A percentile compares a stretch with the other conserved stretches of the same genome.
phyloP scores from a whole-genome alignment of 2,797 vertebrate genomes.

The Borostomias antarcticus region DNA sequence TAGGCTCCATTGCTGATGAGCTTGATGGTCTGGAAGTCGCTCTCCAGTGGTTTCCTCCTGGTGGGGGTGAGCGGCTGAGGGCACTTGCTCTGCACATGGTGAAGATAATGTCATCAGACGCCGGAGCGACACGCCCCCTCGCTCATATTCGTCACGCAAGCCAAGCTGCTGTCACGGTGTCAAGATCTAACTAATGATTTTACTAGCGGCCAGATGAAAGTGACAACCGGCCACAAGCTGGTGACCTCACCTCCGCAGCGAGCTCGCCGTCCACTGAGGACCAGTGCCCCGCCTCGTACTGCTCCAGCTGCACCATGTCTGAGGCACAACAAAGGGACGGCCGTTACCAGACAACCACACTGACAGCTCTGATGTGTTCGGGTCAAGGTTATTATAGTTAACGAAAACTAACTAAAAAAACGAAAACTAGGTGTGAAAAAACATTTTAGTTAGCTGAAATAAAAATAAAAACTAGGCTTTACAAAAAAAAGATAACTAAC shows the following conservation, averaged over 20 bases:
- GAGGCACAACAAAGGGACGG: slow-evolving; percentile 33
- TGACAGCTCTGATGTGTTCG: not conserved
- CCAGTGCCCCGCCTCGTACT: slow-evolving; percentile 77
- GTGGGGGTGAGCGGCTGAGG: slow-evolving; percentile 71
- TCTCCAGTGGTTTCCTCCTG: slow-evolving; percentile 90
- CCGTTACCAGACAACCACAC: not conserved
- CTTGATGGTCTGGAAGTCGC: slow-evolving; percentile 95
- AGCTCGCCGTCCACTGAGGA: slow-evolving; percentile 75
- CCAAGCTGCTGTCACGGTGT: not conserved
- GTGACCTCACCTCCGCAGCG: slow-evolving; percentile 76
- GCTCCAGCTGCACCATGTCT: slow-evolving; percentile 92
- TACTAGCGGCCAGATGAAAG: too few relatives aligned
- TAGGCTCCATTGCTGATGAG: slow-evolving; percentile 98
- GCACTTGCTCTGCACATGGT: slow-evolving; percentile 54
- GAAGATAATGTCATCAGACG: too few relatives aligned
- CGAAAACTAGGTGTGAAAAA: too few relatives aligned
- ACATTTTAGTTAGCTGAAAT: too few relatives aligned
- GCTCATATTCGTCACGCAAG: not conserved
- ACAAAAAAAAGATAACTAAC: too few relatives aligned
- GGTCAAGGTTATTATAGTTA: too few relatives aligned
- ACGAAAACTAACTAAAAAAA: too few relatives aligned
- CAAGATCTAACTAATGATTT: too few relatives aligned
- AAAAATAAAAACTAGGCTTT: too few relatives aligned
- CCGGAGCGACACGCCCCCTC: not conserved
- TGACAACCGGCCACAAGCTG: too few relatives aligned